Evolutionary conservation across 2,888 invertebrate genomes (phyloP).

Genomic region (Tetragonisca angustula): DNA sequence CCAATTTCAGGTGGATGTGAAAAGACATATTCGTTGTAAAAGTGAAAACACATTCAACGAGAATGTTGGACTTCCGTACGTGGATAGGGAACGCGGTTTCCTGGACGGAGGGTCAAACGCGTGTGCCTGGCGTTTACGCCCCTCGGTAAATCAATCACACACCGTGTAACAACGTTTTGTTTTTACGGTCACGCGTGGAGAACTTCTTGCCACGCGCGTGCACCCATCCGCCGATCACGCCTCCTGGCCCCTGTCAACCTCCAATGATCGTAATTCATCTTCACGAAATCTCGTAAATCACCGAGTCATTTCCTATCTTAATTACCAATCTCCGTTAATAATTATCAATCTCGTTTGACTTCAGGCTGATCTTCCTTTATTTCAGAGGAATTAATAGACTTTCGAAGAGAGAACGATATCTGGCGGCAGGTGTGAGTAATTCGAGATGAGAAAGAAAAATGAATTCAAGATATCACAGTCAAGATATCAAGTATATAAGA

Average conservation of each 20-base stretch:
- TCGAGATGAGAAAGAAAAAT: too few relatives aligned
- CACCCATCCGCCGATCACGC: constrained; percentile 50
- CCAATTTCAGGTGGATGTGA: background rate
- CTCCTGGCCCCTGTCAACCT: constrained; percentile 37
- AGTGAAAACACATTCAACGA: too few relatives aligned
- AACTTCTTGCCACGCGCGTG: constrained; percentile 34
- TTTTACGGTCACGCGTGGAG: constrained; percentile 65
- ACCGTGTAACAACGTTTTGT: constrained; percentile 69
- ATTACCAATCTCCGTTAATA: too few relatives aligned
- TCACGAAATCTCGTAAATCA: background rate
- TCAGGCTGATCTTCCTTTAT: too few relatives aligned
- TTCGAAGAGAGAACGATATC: too few relatives aligned
- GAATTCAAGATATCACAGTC: too few relatives aligned
- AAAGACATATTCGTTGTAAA: background rate
- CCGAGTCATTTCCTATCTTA: background rate
- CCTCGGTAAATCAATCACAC: constrained; percentile 76
- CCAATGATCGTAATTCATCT: constrained; percentile 54
- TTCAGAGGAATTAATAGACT: background rate
- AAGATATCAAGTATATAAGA: too few relatives aligned
- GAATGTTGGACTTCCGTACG: background rate
- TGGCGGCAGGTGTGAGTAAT: too few relatives aligned
- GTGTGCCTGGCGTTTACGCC: constrained; percentile 73
- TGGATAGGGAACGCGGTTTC: background rate
- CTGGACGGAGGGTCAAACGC: constrained; percentile 36
- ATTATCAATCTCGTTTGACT: too few relatives aligned